phyloP scores from a whole-genome alignment of 2,113 vertebrate species.

The Capreolus pygargus region DNA sequence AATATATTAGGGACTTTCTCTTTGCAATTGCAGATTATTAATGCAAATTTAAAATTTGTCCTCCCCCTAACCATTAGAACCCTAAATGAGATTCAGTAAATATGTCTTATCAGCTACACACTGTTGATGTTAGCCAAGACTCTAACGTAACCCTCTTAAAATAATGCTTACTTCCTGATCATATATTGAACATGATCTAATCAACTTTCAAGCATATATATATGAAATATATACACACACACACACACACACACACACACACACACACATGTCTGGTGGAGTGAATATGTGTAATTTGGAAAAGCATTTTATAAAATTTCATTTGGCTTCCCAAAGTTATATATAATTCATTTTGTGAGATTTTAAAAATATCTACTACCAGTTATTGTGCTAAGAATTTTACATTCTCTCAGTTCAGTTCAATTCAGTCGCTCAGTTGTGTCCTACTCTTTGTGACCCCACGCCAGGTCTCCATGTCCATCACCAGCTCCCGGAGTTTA shows the following conservation, averaged over 20 bases:
- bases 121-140: neutral
- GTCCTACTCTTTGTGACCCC: neutral
- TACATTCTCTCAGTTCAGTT: neutral
- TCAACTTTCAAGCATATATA: neutral
- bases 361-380: neutral
- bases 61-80: neutral
- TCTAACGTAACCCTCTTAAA: neutral
- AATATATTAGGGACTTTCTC: neutral
- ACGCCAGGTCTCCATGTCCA: neutral
- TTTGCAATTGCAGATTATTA: neutral
- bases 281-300: neutral
- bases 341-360: neutral
- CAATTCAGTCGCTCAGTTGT: neutral
- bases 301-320: constrained; percentile 8
- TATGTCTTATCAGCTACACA: neutral
- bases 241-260: too few species aligned
- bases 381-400: neutral
- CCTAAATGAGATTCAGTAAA: neutral
- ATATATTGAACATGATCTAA: neutral
- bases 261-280: neutral
- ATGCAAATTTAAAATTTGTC: neutral
- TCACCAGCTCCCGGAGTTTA: neutral
- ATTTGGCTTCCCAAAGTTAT: neutral
- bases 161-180: neutral
- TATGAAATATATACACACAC: too few species aligned